A percentile compares a stretch with the other conserved stretches of the same genome.
Evolutionary conservation across 2,113 vertebrate species (phyloP).

Genomic region (Takifugu bimaculatus): DNA sequence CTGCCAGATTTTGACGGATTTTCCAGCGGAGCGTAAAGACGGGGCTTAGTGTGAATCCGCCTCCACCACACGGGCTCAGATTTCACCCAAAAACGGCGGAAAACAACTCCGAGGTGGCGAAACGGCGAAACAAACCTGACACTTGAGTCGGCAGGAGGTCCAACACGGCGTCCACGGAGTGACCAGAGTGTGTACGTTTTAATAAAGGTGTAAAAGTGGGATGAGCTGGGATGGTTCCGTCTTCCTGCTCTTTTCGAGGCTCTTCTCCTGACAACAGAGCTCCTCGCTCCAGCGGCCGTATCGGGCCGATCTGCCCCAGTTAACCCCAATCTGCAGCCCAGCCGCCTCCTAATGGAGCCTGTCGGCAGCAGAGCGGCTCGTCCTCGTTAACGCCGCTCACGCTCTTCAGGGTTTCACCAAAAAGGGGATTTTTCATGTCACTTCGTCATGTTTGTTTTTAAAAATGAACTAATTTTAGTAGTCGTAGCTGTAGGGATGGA

Average conservation of each 20-base stretch:
- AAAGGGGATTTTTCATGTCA: no score
- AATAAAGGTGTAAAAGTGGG: no score
- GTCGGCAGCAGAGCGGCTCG: constrained; percentile 33
- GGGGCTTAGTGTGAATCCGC: constrained; percentile 19
- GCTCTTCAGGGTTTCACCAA: neutral
- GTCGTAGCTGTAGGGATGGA: no score
- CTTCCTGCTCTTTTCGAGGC: neutral
- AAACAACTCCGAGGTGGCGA: constrained; percentile 25
- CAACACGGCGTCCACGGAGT: no score
- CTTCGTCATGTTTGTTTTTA: no score
- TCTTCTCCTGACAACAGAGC: neutral
- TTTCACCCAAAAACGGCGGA: constrained; percentile 43
- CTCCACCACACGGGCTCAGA: constrained; percentile 36
- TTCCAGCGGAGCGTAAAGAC: constrained; percentile 40
- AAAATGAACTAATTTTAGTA: no score
- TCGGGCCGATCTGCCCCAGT: constrained; percentile 45
- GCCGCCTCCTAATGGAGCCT: constrained; percentile 30
- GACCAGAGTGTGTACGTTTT: no score
- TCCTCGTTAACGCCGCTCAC: neutral
- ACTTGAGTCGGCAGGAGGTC: neutral
- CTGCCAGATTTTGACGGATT: constrained; percentile 21
- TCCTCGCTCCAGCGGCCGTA: constrained; percentile 27
- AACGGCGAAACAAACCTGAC: constrained; percentile 16
- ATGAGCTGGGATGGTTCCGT: no score
- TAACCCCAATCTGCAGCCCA: constrained; percentile 30